Evolutionary conservation across 2,888 invertebrate species (phyloP), one percentile per base, ranked within the genome.

Genomic region (Monopis laevigella): DNA sequence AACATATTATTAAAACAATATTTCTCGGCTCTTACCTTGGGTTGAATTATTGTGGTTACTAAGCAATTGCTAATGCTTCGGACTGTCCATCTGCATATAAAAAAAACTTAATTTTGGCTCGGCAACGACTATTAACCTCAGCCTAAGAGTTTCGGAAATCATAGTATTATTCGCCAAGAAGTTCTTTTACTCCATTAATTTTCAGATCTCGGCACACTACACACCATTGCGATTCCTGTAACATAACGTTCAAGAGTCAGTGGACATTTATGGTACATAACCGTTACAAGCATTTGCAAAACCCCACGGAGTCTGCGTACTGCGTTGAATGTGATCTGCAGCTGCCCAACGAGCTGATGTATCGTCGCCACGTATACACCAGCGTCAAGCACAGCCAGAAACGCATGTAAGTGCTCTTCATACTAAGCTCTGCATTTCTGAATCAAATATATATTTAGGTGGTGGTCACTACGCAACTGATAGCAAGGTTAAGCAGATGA

Each of bases 281-380:
- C 2, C 38, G 40, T n/a, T 10, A 29, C 21, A 28, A 27, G 7
- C 43, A 43, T 12, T 42, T 39, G 28, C 18, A 26, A 32, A 12
- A 12, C 1, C 27, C 41, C 14, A 12, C 32, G 2, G 62, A 59
- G 40, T 32, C 32, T 2, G 52, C 57, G 2, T 65, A 60, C 50
- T 65, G 65, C 44, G 65, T 58, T 2, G 51, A 52, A 6, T 65
- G 65, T 40, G 58, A 63, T 44, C 52, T 51, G 2, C 55, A 54
- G 34, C 65, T 57, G 40, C 38, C 41, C 2, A 58, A 48, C 40
- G 45, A 38, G 0, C 11, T 27, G 1, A 41, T 48, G 2, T 62
- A 58, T 19, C 46, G 45, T 5, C 41, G 55, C 1, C 65, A 64
- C 32, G 36, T 64, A 17, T 43, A 42, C 2, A 45, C 39, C 19